These are phyloP conservation scores for Xiphias gladius DNA, from an alignment of 2,113 vertebrate genomes.

Conservation along the genomic window DNA sequence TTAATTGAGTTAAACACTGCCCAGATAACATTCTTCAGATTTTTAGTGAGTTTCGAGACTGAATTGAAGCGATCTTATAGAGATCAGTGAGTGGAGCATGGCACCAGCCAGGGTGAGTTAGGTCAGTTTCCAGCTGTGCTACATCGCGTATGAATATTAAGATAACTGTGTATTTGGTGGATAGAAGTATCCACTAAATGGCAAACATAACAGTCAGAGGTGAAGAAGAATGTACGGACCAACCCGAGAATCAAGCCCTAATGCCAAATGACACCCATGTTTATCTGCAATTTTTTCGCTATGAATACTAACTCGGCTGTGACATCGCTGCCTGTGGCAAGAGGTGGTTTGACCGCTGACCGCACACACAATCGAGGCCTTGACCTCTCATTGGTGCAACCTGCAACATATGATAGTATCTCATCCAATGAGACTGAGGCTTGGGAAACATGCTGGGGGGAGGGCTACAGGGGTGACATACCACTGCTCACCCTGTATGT, in stretches of 20 bases:
- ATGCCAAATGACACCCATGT: background rate
- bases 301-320: slow-evolving; percentile 59
- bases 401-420: slow-evolving; percentile 67
- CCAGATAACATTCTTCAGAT: slow-evolving; percentile 38
- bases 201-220: slow-evolving; percentile 12
- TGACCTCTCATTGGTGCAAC: slow-evolving; percentile 73
- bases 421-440: slow-evolving; percentile 67
- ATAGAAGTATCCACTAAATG: background rate
- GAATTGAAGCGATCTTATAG: background rate
- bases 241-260: background rate
- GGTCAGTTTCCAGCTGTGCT: slow-evolving; percentile 15
- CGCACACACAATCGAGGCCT: slow-evolving; percentile 48
- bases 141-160: background rate
- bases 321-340: slow-evolving; percentile 46
- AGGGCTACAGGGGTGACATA: slow-evolving; percentile 53
- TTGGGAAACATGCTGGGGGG: slow-evolving; percentile 40
- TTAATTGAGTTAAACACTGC: slow-evolving; percentile 15
- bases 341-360: slow-evolving; percentile 68
- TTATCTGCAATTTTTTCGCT: slow-evolving; percentile 49
- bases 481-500: slow-evolving; percentile 43
- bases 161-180: slow-evolving; percentile 8
- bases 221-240: background rate
- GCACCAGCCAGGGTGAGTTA: background rate
- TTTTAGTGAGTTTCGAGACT: slow-evolving; percentile 22
- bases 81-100: background rate